A percentile compares a stretch with the other conserved stretches of the same genome.
phyloP scores from a whole-genome alignment of 2,888 invertebrate genomes.

The Biston stratarius region DNA sequence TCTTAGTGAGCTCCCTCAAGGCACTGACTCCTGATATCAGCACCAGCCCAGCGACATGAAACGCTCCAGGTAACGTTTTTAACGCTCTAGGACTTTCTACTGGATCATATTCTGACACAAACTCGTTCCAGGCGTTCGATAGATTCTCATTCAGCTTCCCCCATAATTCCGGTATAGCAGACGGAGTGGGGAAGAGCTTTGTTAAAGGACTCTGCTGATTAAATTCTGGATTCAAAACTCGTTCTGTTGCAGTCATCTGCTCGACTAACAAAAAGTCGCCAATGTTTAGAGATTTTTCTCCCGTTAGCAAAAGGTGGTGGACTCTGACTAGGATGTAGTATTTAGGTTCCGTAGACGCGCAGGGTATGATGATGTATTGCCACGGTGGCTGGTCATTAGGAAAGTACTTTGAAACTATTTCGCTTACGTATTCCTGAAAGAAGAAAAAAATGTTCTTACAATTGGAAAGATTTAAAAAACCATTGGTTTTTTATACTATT shows the following conservation, averaged over 20 bases:
- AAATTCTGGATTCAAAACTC: slow-evolving; percentile 63
- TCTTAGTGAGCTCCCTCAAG: slow-evolving; percentile 87
- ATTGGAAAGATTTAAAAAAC: not conserved
- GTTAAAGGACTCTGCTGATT: slow-evolving; percentile 78
- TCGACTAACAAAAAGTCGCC: slow-evolving; percentile 91
- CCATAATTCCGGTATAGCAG: slow-evolving; percentile 88
- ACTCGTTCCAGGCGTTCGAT: slow-evolving; percentile 93
- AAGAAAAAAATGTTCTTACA: slow-evolving; percentile 2
- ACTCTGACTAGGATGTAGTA: slow-evolving; percentile 91
- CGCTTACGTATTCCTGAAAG: slow-evolving; percentile 91
- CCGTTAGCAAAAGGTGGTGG: slow-evolving; percentile 91
- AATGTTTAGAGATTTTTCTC: slow-evolving; percentile 89
- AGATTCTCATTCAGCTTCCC: slow-evolving; percentile 89
- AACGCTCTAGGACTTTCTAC: slow-evolving; percentile 89
- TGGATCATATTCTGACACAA: slow-evolving; percentile 92
- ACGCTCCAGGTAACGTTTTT: slow-evolving; percentile 86
- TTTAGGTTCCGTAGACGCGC: slow-evolving; percentile 79
- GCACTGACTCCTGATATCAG: slow-evolving; percentile 89
- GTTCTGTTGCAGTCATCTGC: slow-evolving; percentile 71
- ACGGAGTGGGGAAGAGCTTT: slow-evolving; percentile 86
- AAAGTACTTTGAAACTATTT: slow-evolving; percentile 91
- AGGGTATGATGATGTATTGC: slow-evolving; percentile 92
- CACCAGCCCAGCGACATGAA: slow-evolving; percentile 87
- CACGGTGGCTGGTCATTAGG: slow-evolving; percentile 91
- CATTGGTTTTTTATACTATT: not conserved